Evolutionary conservation across 2,113 vertebrate genomes (phyloP).

Genomic region (Fukomys damarensis): DNA sequence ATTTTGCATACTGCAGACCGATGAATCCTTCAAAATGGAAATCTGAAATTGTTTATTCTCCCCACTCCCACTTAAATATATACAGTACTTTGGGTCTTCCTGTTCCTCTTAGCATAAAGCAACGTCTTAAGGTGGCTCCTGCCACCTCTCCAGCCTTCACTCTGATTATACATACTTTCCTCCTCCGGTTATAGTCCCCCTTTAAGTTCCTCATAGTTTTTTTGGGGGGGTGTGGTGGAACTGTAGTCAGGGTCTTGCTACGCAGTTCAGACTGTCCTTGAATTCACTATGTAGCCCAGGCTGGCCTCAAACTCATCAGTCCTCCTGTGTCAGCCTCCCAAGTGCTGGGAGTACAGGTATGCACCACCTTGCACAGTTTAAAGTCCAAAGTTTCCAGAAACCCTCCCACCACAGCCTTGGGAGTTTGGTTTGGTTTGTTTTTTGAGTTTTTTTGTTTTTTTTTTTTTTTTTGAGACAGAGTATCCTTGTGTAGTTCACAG

Average conservation of each 20-base stretch:
- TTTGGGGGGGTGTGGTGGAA: too few species aligned
- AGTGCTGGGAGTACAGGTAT: too few species aligned
- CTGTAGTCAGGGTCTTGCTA: too few species aligned
- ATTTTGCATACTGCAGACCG: not conserved
- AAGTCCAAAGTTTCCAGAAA: slow-evolving; percentile 12
- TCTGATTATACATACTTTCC: not conserved
- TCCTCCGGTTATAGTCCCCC: not conserved
- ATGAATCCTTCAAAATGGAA: slow-evolving; percentile 51
- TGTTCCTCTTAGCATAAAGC: not conserved
- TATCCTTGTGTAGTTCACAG: too few species aligned
- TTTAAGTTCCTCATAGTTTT: not conserved
- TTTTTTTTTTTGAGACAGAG: too few species aligned
- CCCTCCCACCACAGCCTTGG: not conserved
- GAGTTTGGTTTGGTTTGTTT: too few species aligned
- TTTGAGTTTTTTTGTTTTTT: too few species aligned
- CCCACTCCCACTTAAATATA: not conserved
- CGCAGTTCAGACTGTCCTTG: too few species aligned
- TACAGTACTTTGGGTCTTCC: not conserved
- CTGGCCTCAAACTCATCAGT: too few species aligned
- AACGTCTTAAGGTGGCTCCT: not conserved
- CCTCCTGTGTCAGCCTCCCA: too few species aligned
- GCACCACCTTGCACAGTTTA: too few species aligned
- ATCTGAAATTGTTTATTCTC: slow-evolving; percentile 28
- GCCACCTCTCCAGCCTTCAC: not conserved
- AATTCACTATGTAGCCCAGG: too few species aligned